These are phyloP conservation scores for Falco berigora DNA, from an alignment of 2,797 vertebrate species.

Conservation along the genomic window DNA sequence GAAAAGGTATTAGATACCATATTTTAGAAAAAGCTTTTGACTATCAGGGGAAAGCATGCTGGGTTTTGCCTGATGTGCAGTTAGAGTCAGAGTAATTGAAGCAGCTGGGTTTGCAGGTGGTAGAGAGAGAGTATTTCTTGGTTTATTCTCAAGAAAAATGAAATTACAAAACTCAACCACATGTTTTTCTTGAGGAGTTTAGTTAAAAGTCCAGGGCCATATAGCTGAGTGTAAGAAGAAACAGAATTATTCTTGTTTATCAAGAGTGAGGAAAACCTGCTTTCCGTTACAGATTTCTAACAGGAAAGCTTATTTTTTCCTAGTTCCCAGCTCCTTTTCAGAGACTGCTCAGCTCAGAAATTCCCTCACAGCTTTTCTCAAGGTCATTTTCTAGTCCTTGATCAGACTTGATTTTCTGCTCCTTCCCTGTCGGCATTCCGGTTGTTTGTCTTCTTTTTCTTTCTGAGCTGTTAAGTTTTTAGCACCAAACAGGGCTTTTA, in stretches of 20 bases:
- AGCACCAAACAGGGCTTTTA: neutral
- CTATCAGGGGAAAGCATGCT: neutral
- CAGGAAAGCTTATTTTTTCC: neutral
- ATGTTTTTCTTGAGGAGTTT: neutral
- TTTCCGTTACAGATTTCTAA: neutral
- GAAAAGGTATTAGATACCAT: neutral
- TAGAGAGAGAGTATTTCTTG: neutral
- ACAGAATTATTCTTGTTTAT: neutral
- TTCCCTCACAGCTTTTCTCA: neutral
- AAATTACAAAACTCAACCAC: neutral
- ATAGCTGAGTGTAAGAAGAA: neutral
- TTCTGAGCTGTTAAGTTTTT: neutral
- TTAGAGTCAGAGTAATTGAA: conserved; percentile 9
- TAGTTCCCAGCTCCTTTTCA: neutral
- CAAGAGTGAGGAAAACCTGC: neutral
- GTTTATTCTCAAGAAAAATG: neutral
- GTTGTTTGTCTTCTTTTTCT: neutral
- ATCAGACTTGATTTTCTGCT: neutral
- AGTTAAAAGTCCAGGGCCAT: neutral
- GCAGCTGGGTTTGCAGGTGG: neutral
- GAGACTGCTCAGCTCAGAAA: neutral
- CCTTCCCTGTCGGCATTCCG: neutral
- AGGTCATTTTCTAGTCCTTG: neutral
- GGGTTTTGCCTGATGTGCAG: neutral
- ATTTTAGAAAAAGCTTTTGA: neutral